These are phyloP conservation scores for Melitaea cinxia DNA, from an alignment of 1,140 invertebrate genomes.

Conservation along the genomic window DNA sequence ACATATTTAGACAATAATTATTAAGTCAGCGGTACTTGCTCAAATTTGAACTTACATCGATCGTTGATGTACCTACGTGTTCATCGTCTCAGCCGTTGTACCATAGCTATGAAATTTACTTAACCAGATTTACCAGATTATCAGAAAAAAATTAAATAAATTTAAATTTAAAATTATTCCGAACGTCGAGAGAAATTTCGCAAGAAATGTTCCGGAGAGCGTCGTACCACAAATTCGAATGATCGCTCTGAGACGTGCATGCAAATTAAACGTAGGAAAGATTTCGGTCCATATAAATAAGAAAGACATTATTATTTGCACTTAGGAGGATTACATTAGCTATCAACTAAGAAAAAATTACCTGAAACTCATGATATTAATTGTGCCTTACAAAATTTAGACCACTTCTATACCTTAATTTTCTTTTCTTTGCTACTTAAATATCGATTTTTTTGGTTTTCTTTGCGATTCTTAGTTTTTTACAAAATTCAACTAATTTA, in stretches of 20 bases:
- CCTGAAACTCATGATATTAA: background rate
- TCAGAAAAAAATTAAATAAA: background rate
- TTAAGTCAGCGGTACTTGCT: too few relatives aligned
- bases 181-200: background rate
- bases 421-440: too few relatives aligned
- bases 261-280: background rate
- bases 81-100: too few relatives aligned
- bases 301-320: background rate
- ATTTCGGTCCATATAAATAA: conserved; percentile 1
- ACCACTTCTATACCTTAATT: too few relatives aligned
- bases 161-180: background rate
- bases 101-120: too few relatives aligned
- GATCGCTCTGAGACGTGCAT: background rate
- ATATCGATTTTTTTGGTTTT: too few relatives aligned
- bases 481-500: too few relatives aligned
- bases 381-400: too few relatives aligned
- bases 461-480: too few relatives aligned
- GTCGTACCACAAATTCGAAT: conserved; percentile 1
- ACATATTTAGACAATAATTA: too few relatives aligned
- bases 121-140: background rate
- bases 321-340: background rate
- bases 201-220: background rate
- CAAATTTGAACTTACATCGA: too few relatives aligned
- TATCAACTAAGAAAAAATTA: background rate
- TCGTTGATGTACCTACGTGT: too few relatives aligned